Conservation (phyloP, 2,797 vertebrate genomes). For the Acanthornis magna region DNA sequence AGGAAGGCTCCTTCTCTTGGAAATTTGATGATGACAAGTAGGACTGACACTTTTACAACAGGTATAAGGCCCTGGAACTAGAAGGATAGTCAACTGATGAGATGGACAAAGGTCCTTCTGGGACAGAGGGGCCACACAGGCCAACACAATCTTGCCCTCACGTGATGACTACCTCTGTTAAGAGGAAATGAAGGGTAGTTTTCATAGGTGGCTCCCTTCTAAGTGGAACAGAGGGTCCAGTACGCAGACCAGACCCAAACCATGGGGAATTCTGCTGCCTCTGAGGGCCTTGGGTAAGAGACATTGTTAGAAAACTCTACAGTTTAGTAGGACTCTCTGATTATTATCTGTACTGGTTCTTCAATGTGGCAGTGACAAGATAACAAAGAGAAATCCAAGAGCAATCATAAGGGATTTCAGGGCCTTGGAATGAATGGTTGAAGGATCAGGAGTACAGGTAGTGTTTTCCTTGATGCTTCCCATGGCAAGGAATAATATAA, state of each 20-base stretch:
- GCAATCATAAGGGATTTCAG: neutral
- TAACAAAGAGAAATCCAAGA: neutral
- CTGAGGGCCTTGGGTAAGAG: fast-evolving
- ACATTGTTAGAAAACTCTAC: neutral
- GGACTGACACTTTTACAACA: neutral
- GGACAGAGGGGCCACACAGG: neutral
- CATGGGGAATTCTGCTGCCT: neutral
- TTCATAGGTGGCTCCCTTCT: neutral
- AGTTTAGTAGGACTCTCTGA: neutral
- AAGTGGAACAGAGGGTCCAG: neutral
- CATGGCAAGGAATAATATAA: neutral
- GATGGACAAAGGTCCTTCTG: neutral
- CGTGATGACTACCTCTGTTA: neutral
- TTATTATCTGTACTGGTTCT: neutral
- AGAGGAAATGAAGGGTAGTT: neutral
- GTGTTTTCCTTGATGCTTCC: neutral
- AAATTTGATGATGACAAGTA: neutral
- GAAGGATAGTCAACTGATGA: neutral
- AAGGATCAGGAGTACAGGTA: neutral
- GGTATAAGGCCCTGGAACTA: neutral
- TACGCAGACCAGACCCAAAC: neutral
- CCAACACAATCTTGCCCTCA: neutral
- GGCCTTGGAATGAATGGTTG: neutral
- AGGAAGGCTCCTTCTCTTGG: neutral
- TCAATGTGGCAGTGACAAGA: neutral